phyloP scores from a whole-genome alignment of 2,888 invertebrate genomes.

The Andrena minutula region DNA sequence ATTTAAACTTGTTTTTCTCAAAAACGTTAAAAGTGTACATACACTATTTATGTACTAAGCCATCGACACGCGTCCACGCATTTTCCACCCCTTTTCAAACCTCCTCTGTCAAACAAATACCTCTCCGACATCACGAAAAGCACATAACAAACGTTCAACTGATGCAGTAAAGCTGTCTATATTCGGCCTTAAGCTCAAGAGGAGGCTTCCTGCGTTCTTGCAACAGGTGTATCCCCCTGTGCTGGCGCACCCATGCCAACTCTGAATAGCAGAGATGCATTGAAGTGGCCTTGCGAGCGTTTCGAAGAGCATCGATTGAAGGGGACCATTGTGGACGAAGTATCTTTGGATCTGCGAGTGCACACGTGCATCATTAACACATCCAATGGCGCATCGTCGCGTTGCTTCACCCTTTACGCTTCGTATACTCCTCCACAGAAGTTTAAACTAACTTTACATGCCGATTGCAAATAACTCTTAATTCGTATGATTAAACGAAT shows the following conservation, averaged over 20 bases:
- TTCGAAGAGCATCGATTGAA: conserved; percentile 42
- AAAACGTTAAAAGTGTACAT: too few relatives aligned
- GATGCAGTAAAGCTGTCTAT: conserved; percentile 12
- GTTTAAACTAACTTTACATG: too few relatives aligned
- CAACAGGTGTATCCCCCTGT: conserved; percentile 59
- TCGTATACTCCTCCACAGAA: too few relatives aligned
- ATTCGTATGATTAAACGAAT: too few relatives aligned
- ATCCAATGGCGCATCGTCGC: background rate
- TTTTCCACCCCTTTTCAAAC: background rate
- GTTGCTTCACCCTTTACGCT: background rate
- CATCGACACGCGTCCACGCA: background rate
- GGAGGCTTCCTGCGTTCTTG: conserved; percentile 21
- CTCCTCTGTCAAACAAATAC: background rate
- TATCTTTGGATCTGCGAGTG: conserved; percentile 10
- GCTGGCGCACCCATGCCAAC: conserved; percentile 12
- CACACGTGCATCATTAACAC: conserved; percentile 31
- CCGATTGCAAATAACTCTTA: too few relatives aligned
- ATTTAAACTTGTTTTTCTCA: too few relatives aligned
- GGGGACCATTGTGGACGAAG: conserved; percentile 40
- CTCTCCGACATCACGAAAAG: background rate
- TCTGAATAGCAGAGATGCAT: conserved; percentile 27
- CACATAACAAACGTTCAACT: background rate
- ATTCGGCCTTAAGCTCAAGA: conserved; percentile 59
- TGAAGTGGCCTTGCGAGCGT: conserved; percentile 25
- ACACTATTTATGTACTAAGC: too few relatives aligned